phyloP scores from a whole-genome alignment of 2,797 vertebrate genomes.

The Clamator glandarius region DNA sequence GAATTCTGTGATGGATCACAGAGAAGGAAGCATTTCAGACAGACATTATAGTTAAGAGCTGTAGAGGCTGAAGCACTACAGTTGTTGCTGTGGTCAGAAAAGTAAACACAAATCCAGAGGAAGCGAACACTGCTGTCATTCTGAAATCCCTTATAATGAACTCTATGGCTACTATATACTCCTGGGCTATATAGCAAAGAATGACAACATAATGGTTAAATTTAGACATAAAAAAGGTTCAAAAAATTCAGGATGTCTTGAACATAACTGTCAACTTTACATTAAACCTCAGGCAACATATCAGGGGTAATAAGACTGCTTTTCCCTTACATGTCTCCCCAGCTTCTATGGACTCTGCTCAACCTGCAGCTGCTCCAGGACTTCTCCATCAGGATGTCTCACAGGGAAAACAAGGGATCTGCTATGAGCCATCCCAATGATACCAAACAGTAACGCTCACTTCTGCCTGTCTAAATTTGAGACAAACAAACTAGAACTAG shows the following conservation, averaged over 20 bases:
- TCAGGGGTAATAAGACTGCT: neutral
- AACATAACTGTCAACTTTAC: neutral
- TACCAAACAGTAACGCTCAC: neutral
- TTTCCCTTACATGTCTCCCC: neutral
- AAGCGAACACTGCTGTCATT: neutral
- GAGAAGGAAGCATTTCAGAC: neutral
- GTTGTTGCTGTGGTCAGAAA: neutral
- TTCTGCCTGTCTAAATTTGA: neutral
- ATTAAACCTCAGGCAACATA: neutral
- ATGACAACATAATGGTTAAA: neutral
- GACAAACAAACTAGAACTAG: neutral
- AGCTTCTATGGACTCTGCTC: neutral
- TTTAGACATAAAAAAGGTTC: neutral
- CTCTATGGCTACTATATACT: neutral
- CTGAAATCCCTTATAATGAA: neutral
- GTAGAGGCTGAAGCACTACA: neutral
- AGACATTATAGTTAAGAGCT: neutral
- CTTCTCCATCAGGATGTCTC: accelerated
- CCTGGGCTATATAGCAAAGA: neutral
- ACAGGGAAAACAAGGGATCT: neutral
- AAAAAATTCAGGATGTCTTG: neutral
- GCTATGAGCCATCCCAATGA: neutral
- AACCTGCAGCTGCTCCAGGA: neutral
- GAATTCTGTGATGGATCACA: neutral
- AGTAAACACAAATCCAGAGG: neutral